phyloP scores from a whole-genome alignment of 2,888 invertebrate genomes.

The Strigamia maritima region DNA sequence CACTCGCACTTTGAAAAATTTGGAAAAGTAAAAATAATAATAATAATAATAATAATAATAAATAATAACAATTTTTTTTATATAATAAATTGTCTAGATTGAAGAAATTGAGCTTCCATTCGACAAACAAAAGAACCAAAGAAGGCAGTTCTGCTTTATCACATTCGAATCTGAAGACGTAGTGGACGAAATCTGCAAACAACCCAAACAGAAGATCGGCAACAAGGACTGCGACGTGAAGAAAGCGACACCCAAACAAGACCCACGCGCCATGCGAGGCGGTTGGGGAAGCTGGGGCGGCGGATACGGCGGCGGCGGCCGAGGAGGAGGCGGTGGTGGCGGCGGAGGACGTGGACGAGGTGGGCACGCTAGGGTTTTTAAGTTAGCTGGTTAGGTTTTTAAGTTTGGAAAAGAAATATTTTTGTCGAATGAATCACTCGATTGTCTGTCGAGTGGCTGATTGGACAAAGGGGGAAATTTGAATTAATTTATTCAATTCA shows the following conservation, averaged over 20 bases:
- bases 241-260: conserved; percentile 87
- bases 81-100: conserved; percentile 58
- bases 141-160: conserved; percentile 96
- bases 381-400: background rate
- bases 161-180: conserved; percentile 95
- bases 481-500: too few species aligned
- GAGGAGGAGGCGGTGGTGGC: conserved; percentile 46
- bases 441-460: too few species aligned
- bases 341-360: conserved; percentile 40
- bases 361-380: background rate
- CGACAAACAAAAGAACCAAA: conserved; percentile 93
- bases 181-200: conserved; percentile 84
- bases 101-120: conserved; percentile 95
- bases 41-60: background rate
- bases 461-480: too few species aligned
- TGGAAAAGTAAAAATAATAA: conserved; percentile 71
- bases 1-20: conserved; percentile 87
- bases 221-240: conserved; percentile 95
- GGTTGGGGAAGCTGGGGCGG: conserved; percentile 66
- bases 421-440: background rate
- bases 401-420: background rate
- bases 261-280: conserved; percentile 51
- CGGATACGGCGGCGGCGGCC: conserved; percentile 45
- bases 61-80: background rate
- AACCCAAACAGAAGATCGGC: conserved; percentile 86